phyloP scores from a whole-genome alignment of 2,113 vertebrate genomes.

The Sebastes schlegelii region DNA sequence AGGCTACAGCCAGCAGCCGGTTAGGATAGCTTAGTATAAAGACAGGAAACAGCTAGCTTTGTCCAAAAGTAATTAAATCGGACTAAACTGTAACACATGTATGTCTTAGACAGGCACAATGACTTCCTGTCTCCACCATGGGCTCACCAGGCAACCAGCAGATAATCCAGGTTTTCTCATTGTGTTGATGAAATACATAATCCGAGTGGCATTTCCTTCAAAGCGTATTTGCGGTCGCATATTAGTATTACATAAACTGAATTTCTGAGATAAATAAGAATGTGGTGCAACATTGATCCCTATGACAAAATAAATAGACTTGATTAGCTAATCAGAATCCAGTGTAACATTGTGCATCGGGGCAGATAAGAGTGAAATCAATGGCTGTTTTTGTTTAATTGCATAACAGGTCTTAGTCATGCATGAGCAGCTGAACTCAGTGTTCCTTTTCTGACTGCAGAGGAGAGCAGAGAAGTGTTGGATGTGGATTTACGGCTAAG shows the following conservation, averaged over 20 bases:
- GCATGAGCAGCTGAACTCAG: conserved; percentile 54
- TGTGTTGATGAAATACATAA: background rate
- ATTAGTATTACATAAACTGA: background rate
- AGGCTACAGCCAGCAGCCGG: background rate
- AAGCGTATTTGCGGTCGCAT: background rate
- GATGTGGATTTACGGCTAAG: conserved; percentile 28
- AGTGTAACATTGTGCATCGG: conserved; percentile 5
- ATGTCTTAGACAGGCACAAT: background rate
- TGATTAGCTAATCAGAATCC: conserved; percentile 12
- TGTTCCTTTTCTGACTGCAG: conserved; percentile 47
- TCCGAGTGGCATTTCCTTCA: background rate
- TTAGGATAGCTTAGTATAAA: conserved; percentile 5
- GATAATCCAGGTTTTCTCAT: background rate
- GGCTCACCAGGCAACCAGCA: background rate
- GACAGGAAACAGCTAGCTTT: background rate
- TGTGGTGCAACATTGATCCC: background rate
- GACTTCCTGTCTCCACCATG: background rate
- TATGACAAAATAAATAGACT: background rate
- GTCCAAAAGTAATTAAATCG: background rate
- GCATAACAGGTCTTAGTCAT: conserved; percentile 65
- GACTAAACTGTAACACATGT: no score
- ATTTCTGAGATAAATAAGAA: background rate
- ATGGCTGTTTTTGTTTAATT: conserved; percentile 46
- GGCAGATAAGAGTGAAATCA: conserved; percentile 35
- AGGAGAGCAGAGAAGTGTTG: conserved; percentile 28